These are phyloP conservation scores for Macrobrachium rosenbergii DNA, from an alignment of 1,140 invertebrate genomes.

Conservation along the genomic window DNA sequence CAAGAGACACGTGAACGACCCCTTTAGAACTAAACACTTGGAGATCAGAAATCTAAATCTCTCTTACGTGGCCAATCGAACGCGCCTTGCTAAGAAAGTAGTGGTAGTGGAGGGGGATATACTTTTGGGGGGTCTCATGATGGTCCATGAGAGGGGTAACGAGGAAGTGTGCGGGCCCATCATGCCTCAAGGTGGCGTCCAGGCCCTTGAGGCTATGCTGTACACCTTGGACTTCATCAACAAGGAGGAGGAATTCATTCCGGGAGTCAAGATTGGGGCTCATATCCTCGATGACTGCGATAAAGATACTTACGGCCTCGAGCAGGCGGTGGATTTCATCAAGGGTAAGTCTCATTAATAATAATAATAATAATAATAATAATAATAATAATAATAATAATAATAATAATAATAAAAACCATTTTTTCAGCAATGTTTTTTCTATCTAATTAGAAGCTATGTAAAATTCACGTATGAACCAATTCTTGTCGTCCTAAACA, in stretches of 20 bases:
- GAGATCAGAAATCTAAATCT: too few species aligned
- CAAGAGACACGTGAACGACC: too few species aligned
- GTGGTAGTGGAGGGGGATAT: conserved; percentile 88
- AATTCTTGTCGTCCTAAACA: too few species aligned
- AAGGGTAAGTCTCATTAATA: conserved; percentile 80
- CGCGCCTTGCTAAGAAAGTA: conserved; percentile 86
- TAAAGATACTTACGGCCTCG: conserved; percentile 94
- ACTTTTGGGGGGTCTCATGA: conserved; percentile 91
- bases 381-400: too few species aligned
- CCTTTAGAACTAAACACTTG: too few species aligned
- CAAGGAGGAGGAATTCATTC: conserved; percentile 75
- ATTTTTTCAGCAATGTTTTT: too few species aligned
- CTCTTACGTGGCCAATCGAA: background rate
- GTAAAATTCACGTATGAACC: too few species aligned
- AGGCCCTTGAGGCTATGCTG: conserved; percentile 93
- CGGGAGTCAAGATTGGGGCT: conserved; percentile 86
- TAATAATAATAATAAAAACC: too few species aligned
- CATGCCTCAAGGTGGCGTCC: conserved; percentile 91
- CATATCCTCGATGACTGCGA: conserved; percentile 95
- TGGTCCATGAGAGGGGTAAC: conserved; percentile 90
- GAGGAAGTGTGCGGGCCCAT: conserved; percentile 87
- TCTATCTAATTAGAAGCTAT: too few species aligned
- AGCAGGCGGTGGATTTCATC: conserved; percentile 97
- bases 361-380: too few species aligned
- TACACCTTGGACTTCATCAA: conserved; percentile 92